These are phyloP conservation scores for Nymphicus hollandicus DNA, from an alignment of 2,113 vertebrate species.

Conservation along the genomic window DNA sequence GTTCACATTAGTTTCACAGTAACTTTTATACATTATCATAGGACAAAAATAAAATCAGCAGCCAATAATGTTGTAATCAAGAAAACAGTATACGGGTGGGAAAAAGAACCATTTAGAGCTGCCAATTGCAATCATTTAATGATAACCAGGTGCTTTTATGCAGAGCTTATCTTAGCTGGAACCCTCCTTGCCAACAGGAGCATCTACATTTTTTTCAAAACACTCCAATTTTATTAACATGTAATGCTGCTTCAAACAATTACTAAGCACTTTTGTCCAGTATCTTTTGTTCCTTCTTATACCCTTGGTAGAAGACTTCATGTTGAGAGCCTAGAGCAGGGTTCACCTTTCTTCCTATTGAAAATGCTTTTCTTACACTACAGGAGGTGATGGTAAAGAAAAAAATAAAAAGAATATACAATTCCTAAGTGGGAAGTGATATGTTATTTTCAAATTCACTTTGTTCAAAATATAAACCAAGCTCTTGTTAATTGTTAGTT, in stretches of 20 bases:
- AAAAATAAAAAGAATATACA: not conserved
- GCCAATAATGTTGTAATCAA: not conserved
- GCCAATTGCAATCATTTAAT: constrained; percentile 29
- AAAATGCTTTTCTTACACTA: not conserved
- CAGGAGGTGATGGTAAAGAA: not conserved
- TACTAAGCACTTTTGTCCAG: not conserved
- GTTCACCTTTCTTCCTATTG: not conserved
- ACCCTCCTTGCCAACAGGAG: not conserved
- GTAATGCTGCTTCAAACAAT: constrained; percentile 1
- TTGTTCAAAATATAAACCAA: not conserved
- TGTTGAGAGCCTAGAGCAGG: not conserved
- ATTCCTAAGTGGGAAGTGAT: not conserved
- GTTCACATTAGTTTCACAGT: not conserved
- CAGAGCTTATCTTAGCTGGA: constrained; percentile 27
- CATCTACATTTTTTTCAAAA: not conserved
- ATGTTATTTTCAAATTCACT: not conserved
- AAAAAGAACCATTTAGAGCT: constrained; percentile 3
- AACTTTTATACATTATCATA: not conserved
- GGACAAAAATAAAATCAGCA: constrained; percentile 34
- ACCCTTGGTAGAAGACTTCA: not conserved
- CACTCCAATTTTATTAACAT: not conserved
- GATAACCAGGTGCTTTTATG: not conserved
- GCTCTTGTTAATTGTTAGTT: not conserved
- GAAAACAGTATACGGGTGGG: not conserved
- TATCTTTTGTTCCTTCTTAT: not conserved